Percentiles rank a stretch among this genome's conserved stretches.
phyloP scores from a whole-genome alignment of 2,888 invertebrate genomes.

The Eupsilia transversa region DNA sequence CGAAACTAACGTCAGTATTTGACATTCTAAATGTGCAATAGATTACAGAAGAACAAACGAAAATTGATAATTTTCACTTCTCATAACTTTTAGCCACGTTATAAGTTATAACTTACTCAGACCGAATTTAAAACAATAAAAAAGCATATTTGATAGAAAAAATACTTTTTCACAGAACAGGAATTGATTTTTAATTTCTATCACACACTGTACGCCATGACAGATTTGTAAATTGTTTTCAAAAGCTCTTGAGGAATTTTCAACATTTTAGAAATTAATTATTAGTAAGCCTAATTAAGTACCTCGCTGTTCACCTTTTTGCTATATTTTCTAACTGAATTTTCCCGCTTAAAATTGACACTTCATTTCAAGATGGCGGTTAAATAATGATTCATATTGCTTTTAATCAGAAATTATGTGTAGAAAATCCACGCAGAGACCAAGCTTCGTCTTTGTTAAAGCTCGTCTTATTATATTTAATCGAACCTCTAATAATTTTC shows the following conservation, averaged over 20 bases:
- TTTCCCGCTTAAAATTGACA: slow-evolving; percentile 32
- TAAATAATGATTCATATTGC: too few relatives aligned
- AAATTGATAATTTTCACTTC: slow-evolving; percentile 29
- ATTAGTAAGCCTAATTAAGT: slow-evolving; percentile 36
- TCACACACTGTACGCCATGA: slow-evolving; percentile 6
- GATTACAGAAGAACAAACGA: not conserved
- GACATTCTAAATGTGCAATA: too few relatives aligned
- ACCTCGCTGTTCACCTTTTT: slow-evolving; percentile 22
- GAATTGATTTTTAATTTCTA: slow-evolving; percentile 47
- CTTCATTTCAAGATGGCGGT: slow-evolving; percentile 45
- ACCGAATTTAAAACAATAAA: slow-evolving; percentile 27
- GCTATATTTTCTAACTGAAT: not conserved
- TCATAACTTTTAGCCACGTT: slow-evolving; percentile 1
- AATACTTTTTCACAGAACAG: not conserved
- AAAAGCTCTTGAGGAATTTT: slow-evolving; percentile 19
- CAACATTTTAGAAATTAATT: slow-evolving; percentile 29
- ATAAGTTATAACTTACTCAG: not conserved
- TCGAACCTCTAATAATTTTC: not conserved
- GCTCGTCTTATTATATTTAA: too few relatives aligned
- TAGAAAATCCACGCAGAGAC: not conserved
- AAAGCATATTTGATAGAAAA: not conserved
- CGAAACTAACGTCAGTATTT: slow-evolving; percentile 2
- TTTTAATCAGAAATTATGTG: not conserved
- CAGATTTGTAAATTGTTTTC: slow-evolving; percentile 19
- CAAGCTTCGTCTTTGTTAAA: not conserved